Evolutionary conservation across 1,140 invertebrate genomes (phyloP), one percentile per base, ranked within the genome.

Genomic region (Lasioglossum baleicum): DNA sequence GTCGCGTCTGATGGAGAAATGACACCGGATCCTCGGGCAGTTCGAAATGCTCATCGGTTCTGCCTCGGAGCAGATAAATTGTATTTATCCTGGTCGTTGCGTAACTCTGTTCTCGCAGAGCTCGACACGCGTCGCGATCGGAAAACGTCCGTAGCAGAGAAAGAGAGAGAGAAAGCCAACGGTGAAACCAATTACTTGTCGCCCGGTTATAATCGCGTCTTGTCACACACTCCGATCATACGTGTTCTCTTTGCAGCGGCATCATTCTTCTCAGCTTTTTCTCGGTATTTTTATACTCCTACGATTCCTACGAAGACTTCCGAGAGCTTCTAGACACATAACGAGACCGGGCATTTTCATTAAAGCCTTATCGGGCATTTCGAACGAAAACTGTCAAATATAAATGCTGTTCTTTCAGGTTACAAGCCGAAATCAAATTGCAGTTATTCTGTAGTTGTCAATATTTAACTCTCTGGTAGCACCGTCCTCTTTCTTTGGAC

Each of bases 171-270:
- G 35, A 42, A 17, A 40, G 40, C 40, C 8, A n/a, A 8, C 15
- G 31, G 20, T 11, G 22, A 42, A 66, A 66, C 20, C 64, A 66
- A 66, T 66, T 66, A 65, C 31, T 17, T 42, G 63, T 42, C 63
- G 35, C 35, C 20, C n/a, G 10, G 35, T 44, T 17, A 42, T 66
- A 66, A 66, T 66, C 64, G 15, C 40, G 42, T 13, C 20, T 10
- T 17, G 20, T 66, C 64, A 20, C 11, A n/a, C 42, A 8, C 6
- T 42, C 20, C 63, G 40, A 65, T 65, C 40, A 65, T n/a, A 8
- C 35, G 31, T 20, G 31, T 40, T 40, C 35, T 5, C 63, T 42
- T 1, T 11, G 5, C 44, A 11, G 8, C 7, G 51, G 42, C 64
- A n/a, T n/a, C 20, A 7, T 10, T 7, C 64, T 11, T 42, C 6